Base-by-base conservation (phyloP, 2,797 vertebrate genomes). In the Gallinago stenura region DNA sequence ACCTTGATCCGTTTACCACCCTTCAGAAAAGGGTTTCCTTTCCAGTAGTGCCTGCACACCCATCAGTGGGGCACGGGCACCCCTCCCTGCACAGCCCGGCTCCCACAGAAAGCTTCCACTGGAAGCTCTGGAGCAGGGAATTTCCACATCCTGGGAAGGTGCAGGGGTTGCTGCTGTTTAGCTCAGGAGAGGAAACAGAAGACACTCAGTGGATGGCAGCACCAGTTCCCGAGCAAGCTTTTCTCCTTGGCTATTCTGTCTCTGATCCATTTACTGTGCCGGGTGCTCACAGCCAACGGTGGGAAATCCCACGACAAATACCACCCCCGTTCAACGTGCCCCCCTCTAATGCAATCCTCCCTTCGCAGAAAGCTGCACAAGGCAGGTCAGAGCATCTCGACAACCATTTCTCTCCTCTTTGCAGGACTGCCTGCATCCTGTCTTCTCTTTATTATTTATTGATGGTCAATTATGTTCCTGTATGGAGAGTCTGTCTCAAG, bases 171-270 rank as follows among this genome's bases (percentile, higher is more conserved):
- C 78, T 87, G 62, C 72, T 57, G 28, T 30, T n/a, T 1, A 48
- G 89, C 90, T 57, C 54, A 48, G 85, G 73, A 83, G 51, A 81
- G 75, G 69, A 68, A 94, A 51, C 80, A 86, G 81, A 4, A 89
- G 95, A 39, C 60, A 60, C 54, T 89, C 85, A 46, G 83, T 62
- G 79, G 88, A 96, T 93, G 95, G 89, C 84, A 94, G 84, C 71
- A 93, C 0, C 45, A 71, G 62, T 2, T 89, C 71, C 95, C 37
- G 20, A 64, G 77, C 79, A 28, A 48, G 84, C 73, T 48, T 51
- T 58, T 19, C 71, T 24, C 72, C 43, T 41, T 50, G 3, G 2
- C 84, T 35, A 0, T 25, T 50, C 50, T 19, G 33, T 15, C 69
- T 89, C 92, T 16, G 26, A 14, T 0, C 2, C 51, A 50, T 28